A percentile compares a stretch with the other conserved stretches of the same genome.
Evolutionary conservation across 1,140 invertebrate species (phyloP).

Genomic region (Leptinotarsa lineolata): DNA sequence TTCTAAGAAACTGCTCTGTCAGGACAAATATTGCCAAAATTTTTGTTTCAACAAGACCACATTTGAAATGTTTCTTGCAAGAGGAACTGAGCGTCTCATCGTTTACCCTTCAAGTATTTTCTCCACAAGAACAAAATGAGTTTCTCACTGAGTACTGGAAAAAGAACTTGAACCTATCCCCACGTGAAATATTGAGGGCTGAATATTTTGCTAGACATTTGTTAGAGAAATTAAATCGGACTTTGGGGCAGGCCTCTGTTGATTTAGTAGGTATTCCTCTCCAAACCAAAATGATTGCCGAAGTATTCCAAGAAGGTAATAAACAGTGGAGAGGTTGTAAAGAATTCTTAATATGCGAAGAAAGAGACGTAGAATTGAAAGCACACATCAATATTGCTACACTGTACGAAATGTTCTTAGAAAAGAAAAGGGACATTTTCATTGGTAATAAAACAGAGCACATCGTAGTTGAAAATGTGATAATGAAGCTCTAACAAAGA

Average conservation of each 20-base stretch:
- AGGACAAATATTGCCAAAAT: background rate
- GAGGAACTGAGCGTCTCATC: background rate
- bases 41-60: background rate
- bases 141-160: background rate
- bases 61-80: background rate
- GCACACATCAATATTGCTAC: background rate
- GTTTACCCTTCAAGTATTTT: background rate
- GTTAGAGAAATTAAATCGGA: background rate
- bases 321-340: background rate
- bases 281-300: background rate
- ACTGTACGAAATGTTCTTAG: background rate
- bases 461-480: background rate
- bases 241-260: background rate
- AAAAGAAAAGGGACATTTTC: background rate
- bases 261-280: background rate
- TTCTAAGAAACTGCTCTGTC: background rate
- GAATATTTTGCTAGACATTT: background rate
- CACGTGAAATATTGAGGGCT: background rate
- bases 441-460: background rate
- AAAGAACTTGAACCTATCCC: background rate
- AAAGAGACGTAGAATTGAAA: background rate
- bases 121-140: background rate
- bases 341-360: background rate
- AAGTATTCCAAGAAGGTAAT: background rate
- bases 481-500: background rate